Conservation (phyloP, 2,888 invertebrate species). For the Arenicola marina region DNA sequence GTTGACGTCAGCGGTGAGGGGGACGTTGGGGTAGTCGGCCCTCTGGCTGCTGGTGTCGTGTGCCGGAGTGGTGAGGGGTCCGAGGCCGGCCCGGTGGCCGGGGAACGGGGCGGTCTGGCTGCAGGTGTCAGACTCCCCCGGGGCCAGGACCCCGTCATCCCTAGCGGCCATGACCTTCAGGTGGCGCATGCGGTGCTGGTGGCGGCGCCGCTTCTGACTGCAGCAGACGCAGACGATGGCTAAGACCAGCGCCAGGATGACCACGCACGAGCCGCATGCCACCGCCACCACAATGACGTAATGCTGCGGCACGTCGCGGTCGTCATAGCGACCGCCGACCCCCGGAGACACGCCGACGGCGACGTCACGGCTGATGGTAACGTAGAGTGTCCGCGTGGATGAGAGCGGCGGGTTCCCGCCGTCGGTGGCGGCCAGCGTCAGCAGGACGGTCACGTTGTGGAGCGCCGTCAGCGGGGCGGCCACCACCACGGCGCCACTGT, state of each 20-base stretch:
- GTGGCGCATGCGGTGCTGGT: not conserved
- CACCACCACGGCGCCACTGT: not conserved
- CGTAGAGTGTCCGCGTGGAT: not conserved
- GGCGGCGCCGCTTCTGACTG: not conserved
- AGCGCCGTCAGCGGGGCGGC: not conserved
- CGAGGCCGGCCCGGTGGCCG: too few relatives aligned
- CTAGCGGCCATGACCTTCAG: conserved; percentile 1
- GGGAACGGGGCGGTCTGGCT: too few relatives aligned
- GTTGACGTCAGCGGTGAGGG: too few relatives aligned
- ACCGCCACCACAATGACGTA: not conserved
- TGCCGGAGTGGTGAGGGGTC: too few relatives aligned
- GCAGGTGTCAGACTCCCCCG: too few relatives aligned
- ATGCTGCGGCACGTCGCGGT: too few relatives aligned
- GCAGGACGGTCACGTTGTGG: not conserved
- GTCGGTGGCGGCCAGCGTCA: not conserved
- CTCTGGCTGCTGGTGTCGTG: too few relatives aligned
- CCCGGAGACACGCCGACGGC: too few relatives aligned
- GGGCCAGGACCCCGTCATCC: too few relatives aligned
- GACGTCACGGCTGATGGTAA: not conserved
- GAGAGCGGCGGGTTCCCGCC: not conserved
- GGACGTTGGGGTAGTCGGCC: too few relatives aligned
- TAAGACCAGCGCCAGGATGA: not conserved
- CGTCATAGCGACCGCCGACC: too few relatives aligned
- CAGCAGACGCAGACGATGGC: not conserved
- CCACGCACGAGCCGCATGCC: not conserved